Percentiles rank a stretch among this genome's conserved stretches.
phyloP scores from a whole-genome alignment of 2,113 vertebrate genomes.

The Ailuropoda melanoleuca region DNA sequence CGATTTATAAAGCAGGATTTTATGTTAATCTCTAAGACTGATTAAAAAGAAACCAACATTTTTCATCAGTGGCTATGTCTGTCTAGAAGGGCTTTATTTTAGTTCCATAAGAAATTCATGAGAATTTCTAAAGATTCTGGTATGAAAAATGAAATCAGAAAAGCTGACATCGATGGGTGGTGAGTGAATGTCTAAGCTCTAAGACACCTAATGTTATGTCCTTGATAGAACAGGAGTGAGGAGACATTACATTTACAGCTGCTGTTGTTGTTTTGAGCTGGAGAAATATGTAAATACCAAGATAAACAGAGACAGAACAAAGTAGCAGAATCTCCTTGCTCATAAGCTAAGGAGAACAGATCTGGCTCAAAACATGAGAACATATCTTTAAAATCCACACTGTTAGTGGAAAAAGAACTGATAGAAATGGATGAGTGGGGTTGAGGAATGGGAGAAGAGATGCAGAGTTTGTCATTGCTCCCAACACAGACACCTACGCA shows the following conservation, averaged over 20 bases:
- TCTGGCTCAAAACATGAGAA: not conserved
- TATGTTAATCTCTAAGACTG: slow-evolving; percentile 22
- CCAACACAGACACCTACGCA: not conserved
- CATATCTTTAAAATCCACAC: not conserved
- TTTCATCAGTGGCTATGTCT: not conserved
- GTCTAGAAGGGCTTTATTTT: not conserved
- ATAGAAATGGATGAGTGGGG: not conserved
- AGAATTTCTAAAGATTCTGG: not conserved
- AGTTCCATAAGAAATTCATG: not conserved
- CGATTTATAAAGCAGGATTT: not conserved
- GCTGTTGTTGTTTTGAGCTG: not conserved
- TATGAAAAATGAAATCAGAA: not conserved
- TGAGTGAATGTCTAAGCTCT: not conserved
- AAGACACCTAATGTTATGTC: not conserved
- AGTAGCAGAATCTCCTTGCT: not conserved
- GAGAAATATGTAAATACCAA: not conserved
- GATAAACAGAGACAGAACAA: not conserved
- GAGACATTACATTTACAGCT: not conserved
- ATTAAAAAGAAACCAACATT: not conserved
- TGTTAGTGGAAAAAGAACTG: not conserved
- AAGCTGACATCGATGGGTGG: not conserved
- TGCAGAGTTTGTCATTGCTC: too few species aligned
- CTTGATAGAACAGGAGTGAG: not conserved
- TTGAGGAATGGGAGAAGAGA: not conserved
- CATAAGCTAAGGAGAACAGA: not conserved